Evolutionary conservation across 2,113 vertebrate species (phyloP), one percentile per base, ranked within the genome.

Genomic region (Toxostoma redivivum): DNA sequence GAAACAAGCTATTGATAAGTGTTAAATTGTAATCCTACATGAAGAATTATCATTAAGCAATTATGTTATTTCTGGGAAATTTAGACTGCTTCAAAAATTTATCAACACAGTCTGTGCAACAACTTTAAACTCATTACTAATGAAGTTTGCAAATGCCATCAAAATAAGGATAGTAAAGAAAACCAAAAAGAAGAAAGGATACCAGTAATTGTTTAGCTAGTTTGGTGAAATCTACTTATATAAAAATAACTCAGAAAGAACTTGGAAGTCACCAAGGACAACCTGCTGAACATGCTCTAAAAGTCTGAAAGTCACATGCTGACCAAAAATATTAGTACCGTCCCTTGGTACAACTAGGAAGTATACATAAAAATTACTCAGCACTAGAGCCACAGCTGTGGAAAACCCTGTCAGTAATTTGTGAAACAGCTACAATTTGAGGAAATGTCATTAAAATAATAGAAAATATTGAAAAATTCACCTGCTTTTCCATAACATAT

Each of bases 41-140:
- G 53, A 93, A 80, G 61, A 93, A 91, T 72, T 80, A 73, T 83
- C 81, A 80, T 94, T 95, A 92, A 88, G 35, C 35, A 91, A 67
- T 89, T 89, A 74, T 77, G 30, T 65, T 95, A 65, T 58, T 93
- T 76, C 53, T 90, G 54, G 71, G 61, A 87, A 24, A 92, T 33
- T 62, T 85, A 61, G 23, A 45, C 28, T 82, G 38, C 37, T 80
- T 90, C 77, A 90, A 94, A 92, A 53, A 65, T 22, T 94, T 67
- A 61, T 85, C 66, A 80, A 70, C 40, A 48, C 13, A 50, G 25
- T 62, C 84, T 61, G 37, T 33, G 18, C 20, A 93, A 90, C 50
- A 90, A 47, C 37, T 94, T 95, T 61, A 56, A 80, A 94, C 80
- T 83, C 71, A 50, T 90, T 95, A 50, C 45, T 88, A 86, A 92